These are phyloP conservation scores for Antigone vipio DNA, from an alignment of 2,113 vertebrate species.

Conservation along the genomic window DNA sequence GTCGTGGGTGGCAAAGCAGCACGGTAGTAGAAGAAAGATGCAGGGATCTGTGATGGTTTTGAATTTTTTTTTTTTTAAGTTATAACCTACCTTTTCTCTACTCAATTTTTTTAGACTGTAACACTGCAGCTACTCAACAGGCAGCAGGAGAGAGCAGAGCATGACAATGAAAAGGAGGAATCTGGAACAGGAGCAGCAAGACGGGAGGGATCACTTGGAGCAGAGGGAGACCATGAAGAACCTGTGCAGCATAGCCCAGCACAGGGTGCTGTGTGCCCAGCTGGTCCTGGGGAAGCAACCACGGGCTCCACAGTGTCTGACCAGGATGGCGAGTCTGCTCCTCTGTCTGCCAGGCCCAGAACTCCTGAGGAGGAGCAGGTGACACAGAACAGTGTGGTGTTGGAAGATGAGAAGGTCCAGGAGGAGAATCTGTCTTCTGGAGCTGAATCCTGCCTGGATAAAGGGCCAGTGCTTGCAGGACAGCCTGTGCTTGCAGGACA, in stretches of 20 bases:
- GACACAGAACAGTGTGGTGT: background rate
- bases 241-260: background rate
- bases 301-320: background rate
- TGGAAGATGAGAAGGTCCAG: conserved; percentile 24
- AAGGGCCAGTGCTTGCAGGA: background rate
- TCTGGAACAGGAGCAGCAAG: background rate
- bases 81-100: background rate
- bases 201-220: background rate
- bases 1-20: background rate
- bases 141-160: conserved; percentile 13
- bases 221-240: background rate
- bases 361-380: background rate
- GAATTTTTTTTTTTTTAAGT: background rate
- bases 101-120: conserved; percentile 76
- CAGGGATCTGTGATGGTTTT: background rate
- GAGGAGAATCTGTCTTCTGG: background rate
- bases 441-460: background rate
- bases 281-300: background rate
- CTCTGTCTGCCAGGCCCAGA: background rate
- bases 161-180: conserved; percentile 55
- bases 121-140: conserved; percentile 85
- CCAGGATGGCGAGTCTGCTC: background rate
- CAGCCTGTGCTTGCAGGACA: background rate
- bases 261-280: background rate
- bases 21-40: background rate